Evolutionary conservation across 2,888 invertebrate species (phyloP), one percentile per base, ranked within the genome.

Genomic region (Philaethria dido): DNA sequence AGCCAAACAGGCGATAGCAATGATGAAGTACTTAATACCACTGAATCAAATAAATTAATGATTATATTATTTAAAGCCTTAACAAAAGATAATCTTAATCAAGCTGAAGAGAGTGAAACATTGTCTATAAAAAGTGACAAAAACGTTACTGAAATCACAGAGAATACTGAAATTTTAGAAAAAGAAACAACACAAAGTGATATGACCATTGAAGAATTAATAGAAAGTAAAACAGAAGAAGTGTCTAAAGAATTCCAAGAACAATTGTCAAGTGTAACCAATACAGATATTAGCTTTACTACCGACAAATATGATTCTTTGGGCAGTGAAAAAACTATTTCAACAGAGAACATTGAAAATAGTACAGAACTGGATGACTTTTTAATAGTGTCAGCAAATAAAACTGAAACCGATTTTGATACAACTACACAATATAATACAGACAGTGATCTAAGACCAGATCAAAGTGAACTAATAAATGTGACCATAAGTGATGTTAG

Each of bases 361-460:
- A 44, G 29, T 36, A 63, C 45, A 29, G 45, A 60, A 20, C 2
- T 45, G n/a, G 45, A 60, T 44, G 59, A 65, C 1, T 50, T 18
- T 44, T 29, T 39, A 8, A 57, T 48, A 42, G 25, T 39, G 18
- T 18, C 25, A 14, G n/a, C 29, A 50, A 50, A 33, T 20, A 14
- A n/a, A 0, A 52, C 39, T 33, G 29, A 50, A 29, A 11, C 2
- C n/a, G 29, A 52, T 20, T 33, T 50, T n/a, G 48, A 59, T 18
- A 42, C 20, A 48, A 44, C 52, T 50, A 44, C 33, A 5, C 36
- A 64, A 60, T 18, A 60, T 16, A 16, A 14, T 36, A 36, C 22
- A 47, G 42, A 54, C 33, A 33, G 13, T 3, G 20, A 20, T 33
- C 8, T n/a, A 36, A 45, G 1, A 20, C 33, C 33, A 20, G 29